Base-by-base conservation (phyloP, 2,888 invertebrate species). In the Machimus atricapillus region DNA sequence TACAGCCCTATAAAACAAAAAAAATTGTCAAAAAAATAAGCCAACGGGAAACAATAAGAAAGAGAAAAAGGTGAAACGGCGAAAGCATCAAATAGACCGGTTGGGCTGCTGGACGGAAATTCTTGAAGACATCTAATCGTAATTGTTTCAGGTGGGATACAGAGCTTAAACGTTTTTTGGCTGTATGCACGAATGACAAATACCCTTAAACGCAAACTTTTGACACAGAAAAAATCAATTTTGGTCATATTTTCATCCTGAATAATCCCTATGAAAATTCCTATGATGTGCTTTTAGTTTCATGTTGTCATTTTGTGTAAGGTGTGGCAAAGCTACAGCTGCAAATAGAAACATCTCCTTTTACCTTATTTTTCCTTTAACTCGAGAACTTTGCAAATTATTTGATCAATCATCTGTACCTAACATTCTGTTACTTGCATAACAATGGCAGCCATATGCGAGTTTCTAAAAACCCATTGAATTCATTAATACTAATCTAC, bases 1-100 rank as follows among this genome's bases (percentile, higher is more conserved):
- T 74, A 37, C 37, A 19, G 2, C 34, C 34, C 12, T 58, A 43
- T 31, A 52, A n/a, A 31, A 31, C 2, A 31, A 74, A 85, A 85
- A 46, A 85, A 74, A 27, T 74, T 74, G 43, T 46, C 46, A 85
- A 74, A n/a, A 85, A 85, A 74, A 74, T 74, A 74, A 46, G 46
- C 31, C 19, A 27, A 52, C 7, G 1, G 6, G 19, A 79, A 23
- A 73, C 27, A 52, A 46, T n/a, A 23, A 14, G 19, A 74, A 86
- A 78, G 7, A 46, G 58, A n/a, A 27, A 86, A 66, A 78, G 6
- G 23, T 31, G 27, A 58, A 23, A 78, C 23, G 27, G 76, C 14
- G 19, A 73, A 43, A 58, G 27, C 27, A 73, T 23, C 12, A 4
- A 66, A 66, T 23, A 66, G 58, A 27, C 27, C 23, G 23, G 23